Base-by-base conservation (phyloP, 2,113 vertebrate species). In the Oreochromis tanganicae region DNA sequence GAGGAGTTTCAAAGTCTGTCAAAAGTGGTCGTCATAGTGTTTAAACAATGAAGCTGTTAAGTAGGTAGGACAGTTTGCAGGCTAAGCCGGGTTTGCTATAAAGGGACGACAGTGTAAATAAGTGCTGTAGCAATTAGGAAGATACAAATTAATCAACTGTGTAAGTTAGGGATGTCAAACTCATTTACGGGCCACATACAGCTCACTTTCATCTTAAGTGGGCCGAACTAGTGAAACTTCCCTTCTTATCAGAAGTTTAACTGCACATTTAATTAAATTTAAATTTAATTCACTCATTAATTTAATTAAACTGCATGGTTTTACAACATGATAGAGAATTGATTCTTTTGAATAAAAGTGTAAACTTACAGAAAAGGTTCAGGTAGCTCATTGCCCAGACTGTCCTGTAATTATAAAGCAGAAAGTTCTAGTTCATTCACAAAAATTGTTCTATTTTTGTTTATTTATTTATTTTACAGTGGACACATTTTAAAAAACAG, bases 1-100 rank as follows among this genome's bases (percentile, higher is more conserved):
- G 43, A 75, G 68, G 68, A 75, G 14, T 75, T 48, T 75, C 13
- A 43, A 46, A 73, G 68, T 38, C 17, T 38, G 29, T 27, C 34
- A 17, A 27, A 80, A 55, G n/a, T 38, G 52, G 55, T 81, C 10
- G 14, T 27, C 80, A n/a, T 46, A 32, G 56, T 29, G 21, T 61
- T 52, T 78, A 32, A 6, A 78, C 27, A 52, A 52, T 34, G 46
- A 78, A 78, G 7, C 27, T 78, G 2, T 78, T 34, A 78, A 78
- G 43, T 78, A 12, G 16, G 71, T 50, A 78, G 24, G 73, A 52
- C 46, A 78, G 27, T 78, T 78, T 78, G 27, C 27, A 78, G 73
- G 34, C 27, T 13, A 19, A 8, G n/a, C 11, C 0, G 4, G 34
- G 36, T 52, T 52, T 78, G 73, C 27, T 78, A 13, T 78, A 52